A percentile compares a stretch with the other conserved stretches of the same genome.
phyloP scores from a whole-genome alignment of 35 echinoderm and acorn worm species.

The Apostichopus japonicus region DNA sequence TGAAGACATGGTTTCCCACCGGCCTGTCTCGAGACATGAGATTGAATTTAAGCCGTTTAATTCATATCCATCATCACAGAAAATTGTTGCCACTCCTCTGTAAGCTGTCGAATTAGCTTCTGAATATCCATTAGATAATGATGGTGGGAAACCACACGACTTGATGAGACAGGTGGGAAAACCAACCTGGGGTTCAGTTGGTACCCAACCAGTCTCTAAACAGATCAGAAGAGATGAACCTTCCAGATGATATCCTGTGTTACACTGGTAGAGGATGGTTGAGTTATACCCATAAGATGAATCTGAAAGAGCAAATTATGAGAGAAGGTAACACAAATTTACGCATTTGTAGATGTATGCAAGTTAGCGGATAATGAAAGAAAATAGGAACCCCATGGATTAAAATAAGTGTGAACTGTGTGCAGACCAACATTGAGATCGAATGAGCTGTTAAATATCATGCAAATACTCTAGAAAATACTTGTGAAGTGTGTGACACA shows the following conservation, averaged over 20 bases:
- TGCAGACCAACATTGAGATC: too few species aligned
- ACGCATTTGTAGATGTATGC: not conserved
- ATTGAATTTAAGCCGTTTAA: not conserved
- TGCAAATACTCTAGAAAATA: too few species aligned
- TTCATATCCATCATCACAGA: constrained; percentile 5
- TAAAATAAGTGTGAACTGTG: not conserved
- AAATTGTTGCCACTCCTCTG: not conserved
- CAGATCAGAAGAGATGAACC: constrained; percentile 19
- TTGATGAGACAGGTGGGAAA: not conserved
- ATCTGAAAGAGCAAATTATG: not conserved
- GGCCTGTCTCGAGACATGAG: not conserved
- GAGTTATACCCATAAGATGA: not conserved
- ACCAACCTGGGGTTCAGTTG: not conserved
- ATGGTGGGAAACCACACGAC: not conserved
- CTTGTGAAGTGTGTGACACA: too few species aligned
- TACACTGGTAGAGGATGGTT: constrained; percentile 17
- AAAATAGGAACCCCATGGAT: not conserved
- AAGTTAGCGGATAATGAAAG: not conserved
- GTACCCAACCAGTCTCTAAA: constrained; percentile 16
- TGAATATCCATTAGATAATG: not conserved
- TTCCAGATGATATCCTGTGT: constrained; percentile 8
- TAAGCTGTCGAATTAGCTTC: not conserved
- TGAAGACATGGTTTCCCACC: not conserved
- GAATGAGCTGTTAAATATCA: too few species aligned
- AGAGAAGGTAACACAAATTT: not conserved